phyloP scores from a whole-genome alignment of 2,797 vertebrate genomes.

The Sylvia borin region DNA sequence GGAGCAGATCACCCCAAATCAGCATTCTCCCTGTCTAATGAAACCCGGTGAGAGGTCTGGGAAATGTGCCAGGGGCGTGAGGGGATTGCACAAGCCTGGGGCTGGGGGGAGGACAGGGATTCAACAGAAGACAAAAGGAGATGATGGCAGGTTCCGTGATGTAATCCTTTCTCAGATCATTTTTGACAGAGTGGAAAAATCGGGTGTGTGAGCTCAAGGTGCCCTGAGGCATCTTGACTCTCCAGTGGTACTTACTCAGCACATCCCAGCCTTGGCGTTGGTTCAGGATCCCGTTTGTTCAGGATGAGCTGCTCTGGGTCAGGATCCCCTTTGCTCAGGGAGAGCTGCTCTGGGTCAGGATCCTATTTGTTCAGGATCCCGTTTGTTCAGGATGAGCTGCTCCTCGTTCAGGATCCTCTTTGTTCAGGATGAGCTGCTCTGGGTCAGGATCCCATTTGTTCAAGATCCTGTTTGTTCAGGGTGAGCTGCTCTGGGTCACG shows the following conservation, averaged over 20 bases:
- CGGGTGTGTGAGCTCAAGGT: slow-evolving; percentile 23
- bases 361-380: not conserved
- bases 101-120: not conserved
- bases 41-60: not conserved
- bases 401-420: not conserved
- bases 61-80: not conserved
- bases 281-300: not conserved
- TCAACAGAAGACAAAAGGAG: not conserved
- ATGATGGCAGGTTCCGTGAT: not conserved
- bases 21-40: not conserved
- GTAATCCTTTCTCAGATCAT: not conserved
- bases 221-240: slow-evolving; percentile 18
- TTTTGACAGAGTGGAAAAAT: slow-evolving; percentile 44
- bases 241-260: slow-evolving; percentile 26
- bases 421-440: not conserved
- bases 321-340: not conserved
- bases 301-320: not conserved
- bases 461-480: not conserved
- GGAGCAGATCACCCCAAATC: not conserved
- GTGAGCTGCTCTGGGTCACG: too few relatives aligned
- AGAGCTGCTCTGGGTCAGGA: too few relatives aligned
- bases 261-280: not conserved
- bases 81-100: not conserved
- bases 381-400: too few relatives aligned
- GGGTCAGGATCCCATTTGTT: too few relatives aligned